Percentiles rank a stretch among this genome's conserved stretches.
Evolutionary conservation across 2,797 vertebrate species (phyloP).

Genomic region (Brachyalestes nurse): DNA sequence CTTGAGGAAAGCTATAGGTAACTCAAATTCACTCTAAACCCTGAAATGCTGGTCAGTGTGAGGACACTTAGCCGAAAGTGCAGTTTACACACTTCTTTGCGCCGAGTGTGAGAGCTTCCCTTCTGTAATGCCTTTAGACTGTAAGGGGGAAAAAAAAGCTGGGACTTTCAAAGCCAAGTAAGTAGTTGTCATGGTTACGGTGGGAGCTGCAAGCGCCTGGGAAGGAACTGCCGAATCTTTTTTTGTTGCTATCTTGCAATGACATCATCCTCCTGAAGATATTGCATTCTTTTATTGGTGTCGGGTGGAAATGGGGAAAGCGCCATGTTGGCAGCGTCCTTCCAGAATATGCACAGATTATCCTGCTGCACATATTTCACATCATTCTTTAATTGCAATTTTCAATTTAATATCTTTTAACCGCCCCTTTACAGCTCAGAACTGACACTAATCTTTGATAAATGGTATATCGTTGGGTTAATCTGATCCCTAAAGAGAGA

Average conservation of each 20-base stretch:
- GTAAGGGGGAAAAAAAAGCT: background rate
- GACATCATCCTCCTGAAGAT: slow-evolving; percentile 38
- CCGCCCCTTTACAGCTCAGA: background rate
- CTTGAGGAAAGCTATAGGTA: background rate
- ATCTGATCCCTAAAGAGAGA: slow-evolving; percentile 58
- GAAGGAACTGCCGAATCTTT: slow-evolving; percentile 41
- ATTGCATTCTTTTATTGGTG: slow-evolving; percentile 6
- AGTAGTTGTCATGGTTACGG: slow-evolving; percentile 72
- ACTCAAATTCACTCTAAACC: slow-evolving; percentile 7
- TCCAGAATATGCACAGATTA: slow-evolving; percentile 4
- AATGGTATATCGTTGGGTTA: slow-evolving; percentile 31
- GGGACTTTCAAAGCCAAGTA: slow-evolving; percentile 39
- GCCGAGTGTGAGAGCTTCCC: slow-evolving; percentile 17
- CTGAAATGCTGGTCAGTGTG: background rate
- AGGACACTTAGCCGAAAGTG: background rate
- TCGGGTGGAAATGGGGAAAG: background rate
- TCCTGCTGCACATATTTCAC: background rate
- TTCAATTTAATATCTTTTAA: background rate
- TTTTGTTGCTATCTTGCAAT: slow-evolving; percentile 36
- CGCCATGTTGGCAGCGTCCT: background rate
- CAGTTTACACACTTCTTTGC: background rate
- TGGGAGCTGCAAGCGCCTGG: slow-evolving; percentile 35
- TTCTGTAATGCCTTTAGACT: slow-evolving; percentile 32
- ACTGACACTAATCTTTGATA: slow-evolving; percentile 14
- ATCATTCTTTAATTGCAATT: background rate